phyloP scores from a whole-genome alignment of 2,888 invertebrate genomes.

The Macropis europaea region DNA sequence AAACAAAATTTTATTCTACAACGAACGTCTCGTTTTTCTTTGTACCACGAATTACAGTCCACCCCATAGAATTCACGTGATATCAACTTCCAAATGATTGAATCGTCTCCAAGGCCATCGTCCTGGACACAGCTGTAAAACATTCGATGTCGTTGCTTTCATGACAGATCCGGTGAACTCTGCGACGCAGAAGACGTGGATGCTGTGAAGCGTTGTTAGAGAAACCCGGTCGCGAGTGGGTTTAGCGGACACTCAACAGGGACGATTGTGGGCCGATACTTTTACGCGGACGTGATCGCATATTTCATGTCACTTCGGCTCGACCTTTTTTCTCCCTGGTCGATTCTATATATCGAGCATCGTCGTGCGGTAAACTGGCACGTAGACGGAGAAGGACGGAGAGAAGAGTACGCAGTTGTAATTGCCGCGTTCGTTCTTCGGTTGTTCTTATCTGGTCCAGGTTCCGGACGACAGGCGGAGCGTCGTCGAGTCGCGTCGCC shows the following conservation, averaged over 20 bases:
- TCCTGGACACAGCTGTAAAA: too few species aligned
- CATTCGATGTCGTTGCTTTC: too few species aligned
- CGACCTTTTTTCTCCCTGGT: constrained; percentile 28
- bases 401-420: constrained; percentile 45
- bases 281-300: constrained; percentile 67
- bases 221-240: constrained; percentile 64
- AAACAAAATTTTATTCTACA: too few species aligned
- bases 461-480: constrained; percentile 30
- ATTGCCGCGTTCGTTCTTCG: constrained; percentile 60
- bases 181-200: constrained; percentile 29
- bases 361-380: constrained; percentile 14
- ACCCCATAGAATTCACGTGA: too few species aligned
- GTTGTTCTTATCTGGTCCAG: constrained; percentile 61
- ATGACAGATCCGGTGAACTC: too few species aligned
- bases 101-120: too few species aligned
- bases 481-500: constrained; percentile 54
- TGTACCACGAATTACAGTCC: too few species aligned
- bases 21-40: too few species aligned
- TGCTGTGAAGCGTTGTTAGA: constrained; percentile 36
- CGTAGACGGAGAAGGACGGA: not conserved
- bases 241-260: constrained; percentile 64
- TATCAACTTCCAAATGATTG: too few species aligned
- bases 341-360: constrained; percentile 30
- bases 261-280: constrained; percentile 72
- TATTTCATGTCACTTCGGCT: constrained; percentile 72